Percentiles rank a stretch among this genome's conserved stretches.
Conservation (phyloP, 1,140 invertebrate genomes). For the Contarinia nasturtii region DNA sequence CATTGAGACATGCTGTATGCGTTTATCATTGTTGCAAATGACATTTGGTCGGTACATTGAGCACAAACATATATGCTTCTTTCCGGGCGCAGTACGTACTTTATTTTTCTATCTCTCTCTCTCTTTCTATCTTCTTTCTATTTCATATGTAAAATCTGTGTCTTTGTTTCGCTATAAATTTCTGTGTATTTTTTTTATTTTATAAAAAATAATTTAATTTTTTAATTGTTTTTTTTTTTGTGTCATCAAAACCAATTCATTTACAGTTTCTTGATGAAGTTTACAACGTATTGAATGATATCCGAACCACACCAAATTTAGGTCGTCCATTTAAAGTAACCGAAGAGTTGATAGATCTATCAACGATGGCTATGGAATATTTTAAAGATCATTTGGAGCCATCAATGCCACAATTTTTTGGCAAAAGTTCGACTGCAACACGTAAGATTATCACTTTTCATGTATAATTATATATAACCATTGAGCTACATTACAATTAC, state of each 20-base stretch:
- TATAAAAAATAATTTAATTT: not conserved
- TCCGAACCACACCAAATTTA: constrained; percentile 60
- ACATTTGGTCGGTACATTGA: constrained; percentile 82
- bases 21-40: constrained; percentile 70
- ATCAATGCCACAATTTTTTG: constrained; percentile 62
- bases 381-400: constrained; percentile 80
- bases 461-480: too few relatives aligned
- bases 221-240: constrained; percentile 10
- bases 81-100: constrained; percentile 59
- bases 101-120: not conserved
- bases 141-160: too few relatives aligned
- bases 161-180: too few relatives aligned
- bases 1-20: constrained; percentile 75
- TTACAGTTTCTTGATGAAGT: constrained; percentile 45
- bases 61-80: constrained; percentile 74
- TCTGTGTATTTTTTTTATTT: not conserved
- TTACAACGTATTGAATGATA: constrained; percentile 60
- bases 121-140: too few relatives aligned
- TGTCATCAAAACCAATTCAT: too few relatives aligned
- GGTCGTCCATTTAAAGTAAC: constrained; percentile 71
- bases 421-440: too few relatives aligned
- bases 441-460: too few relatives aligned
- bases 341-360: constrained; percentile 78
- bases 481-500: not conserved
- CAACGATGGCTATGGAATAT: constrained; percentile 85